Evolutionary conservation across 92 coral and sea anemone genomes (phyloP).

Genomic region (Epizoanthus scotinus): DNA sequence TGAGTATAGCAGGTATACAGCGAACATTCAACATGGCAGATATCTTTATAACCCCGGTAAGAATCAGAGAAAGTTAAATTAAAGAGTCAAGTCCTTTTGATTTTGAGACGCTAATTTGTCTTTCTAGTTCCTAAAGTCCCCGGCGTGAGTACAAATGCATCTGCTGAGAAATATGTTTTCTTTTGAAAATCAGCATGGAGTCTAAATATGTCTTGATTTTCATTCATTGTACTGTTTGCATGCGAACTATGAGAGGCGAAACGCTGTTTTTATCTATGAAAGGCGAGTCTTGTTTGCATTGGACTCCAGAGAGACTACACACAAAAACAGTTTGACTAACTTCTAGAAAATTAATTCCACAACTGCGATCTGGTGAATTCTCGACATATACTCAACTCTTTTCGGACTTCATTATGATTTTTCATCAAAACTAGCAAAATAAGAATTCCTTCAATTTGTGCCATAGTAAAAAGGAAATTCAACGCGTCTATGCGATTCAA

Average conservation of each 20-base stretch:
- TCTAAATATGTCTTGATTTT: slow-evolving; percentile 60
- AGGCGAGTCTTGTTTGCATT: slow-evolving; percentile 32
- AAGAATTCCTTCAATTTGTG: not conserved
- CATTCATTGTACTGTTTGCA: slow-evolving; percentile 52
- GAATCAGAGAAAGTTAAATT: not conserved
- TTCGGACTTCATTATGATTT: slow-evolving; percentile 4
- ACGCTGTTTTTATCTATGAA: slow-evolving; percentile 37
- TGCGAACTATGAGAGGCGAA: slow-evolving; percentile 25
- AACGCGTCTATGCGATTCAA: not conserved
- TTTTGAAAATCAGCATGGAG: slow-evolving; percentile 53
- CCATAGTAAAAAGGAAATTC: not conserved
- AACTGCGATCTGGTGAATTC: slow-evolving; percentile 2
- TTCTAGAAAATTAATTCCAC: slow-evolving; percentile 20
- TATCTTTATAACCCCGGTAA: not conserved
- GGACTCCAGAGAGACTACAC: slow-evolving; percentile 13
- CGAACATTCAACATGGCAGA: not conserved
- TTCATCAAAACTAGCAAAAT: slow-evolving; percentile 8
- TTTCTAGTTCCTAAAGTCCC: slow-evolving; percentile 14
- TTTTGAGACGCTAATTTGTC: slow-evolving; percentile 13
- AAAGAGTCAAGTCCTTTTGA: slow-evolving; percentile 4
- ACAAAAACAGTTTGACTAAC: slow-evolving; percentile 21
- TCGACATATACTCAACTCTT: not conserved
- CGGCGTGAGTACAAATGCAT: slow-evolving; percentile 62
- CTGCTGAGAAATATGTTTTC: slow-evolving; percentile 56
- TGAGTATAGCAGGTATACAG: not conserved